Evolutionary conservation across 2,797 vertebrate genomes (phyloP).

Genomic region (Carapus acus): DNA sequence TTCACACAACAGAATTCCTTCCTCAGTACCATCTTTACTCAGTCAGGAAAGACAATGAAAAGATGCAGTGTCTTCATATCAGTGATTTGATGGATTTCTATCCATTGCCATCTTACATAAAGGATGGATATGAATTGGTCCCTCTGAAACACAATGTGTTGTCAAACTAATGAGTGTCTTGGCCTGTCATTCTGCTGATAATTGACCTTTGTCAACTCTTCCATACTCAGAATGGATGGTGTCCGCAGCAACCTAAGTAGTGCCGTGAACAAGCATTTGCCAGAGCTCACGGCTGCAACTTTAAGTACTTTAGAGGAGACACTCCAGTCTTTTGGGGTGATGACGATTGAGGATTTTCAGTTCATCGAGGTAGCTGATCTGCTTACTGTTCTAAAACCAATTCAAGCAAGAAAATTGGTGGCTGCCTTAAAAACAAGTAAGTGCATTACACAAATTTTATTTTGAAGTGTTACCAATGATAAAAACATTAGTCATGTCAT

Average conservation of each 20-base stretch:
- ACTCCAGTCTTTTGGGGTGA: conserved; percentile 5
- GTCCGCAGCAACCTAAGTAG: neutral
- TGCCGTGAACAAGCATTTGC: conserved; percentile 9
- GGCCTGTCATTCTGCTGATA: conserved; percentile 2
- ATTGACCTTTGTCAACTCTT: conserved; percentile 1
- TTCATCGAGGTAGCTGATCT: conserved; percentile 21
- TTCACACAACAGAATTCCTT: conserved; percentile 1
- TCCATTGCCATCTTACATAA: conserved; percentile 11
- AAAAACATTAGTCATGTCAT: too few species aligned
- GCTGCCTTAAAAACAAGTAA: conserved; percentile 15
- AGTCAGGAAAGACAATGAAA: conserved; percentile 7
- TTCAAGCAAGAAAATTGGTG: conserved; percentile 12
- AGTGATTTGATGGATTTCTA: conserved; percentile 15
- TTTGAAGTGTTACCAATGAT: neutral
- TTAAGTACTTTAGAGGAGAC: conserved; percentile 11
- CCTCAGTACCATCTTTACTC: conserved; percentile 9
- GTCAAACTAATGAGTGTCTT: conserved; percentile 1
- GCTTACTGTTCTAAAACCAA: neutral
- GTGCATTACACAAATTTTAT: neutral
- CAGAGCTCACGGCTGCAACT: conserved; percentile 6
- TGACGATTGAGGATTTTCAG: conserved; percentile 14
- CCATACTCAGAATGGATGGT: conserved; percentile 3
- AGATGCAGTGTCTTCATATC: conserved; percentile 18
- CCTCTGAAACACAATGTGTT: conserved; percentile 16
- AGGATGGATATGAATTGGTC: conserved; percentile 11